These are phyloP conservation scores for Sussaba pulchella DNA, from an alignment of 2,888 invertebrate species.

Conservation along the genomic window DNA sequence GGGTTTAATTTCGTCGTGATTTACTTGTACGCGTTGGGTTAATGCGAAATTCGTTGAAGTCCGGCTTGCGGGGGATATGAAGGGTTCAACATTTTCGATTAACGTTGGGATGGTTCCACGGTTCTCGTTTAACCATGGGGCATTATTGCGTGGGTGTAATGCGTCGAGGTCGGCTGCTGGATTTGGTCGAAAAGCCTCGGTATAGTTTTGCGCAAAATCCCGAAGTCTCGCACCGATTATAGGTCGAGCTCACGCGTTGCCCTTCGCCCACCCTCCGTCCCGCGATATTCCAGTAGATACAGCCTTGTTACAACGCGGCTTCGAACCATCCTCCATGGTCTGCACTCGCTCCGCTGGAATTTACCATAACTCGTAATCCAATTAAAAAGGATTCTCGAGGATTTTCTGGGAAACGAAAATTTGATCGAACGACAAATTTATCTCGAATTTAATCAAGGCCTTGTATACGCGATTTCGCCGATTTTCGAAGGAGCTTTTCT, in stretches of 20 bases:
- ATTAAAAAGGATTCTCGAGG: constrained; percentile 27
- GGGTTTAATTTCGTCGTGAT: constrained; percentile 6
- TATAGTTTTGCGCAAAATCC: constrained; percentile 45
- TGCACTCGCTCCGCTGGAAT: constrained; percentile 1
- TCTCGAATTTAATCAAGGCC: too few species aligned
- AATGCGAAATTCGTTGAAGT: neutral
- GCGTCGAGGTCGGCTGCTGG: constrained; percentile 20
- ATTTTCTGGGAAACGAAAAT: constrained; percentile 21
- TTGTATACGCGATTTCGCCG: too few species aligned
- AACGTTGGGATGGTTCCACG: constrained; percentile 36
- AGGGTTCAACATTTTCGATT: constrained; percentile 57
- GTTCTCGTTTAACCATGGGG: constrained; percentile 21
- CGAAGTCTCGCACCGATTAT: constrained; percentile 46
- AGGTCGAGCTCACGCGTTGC: constrained; percentile 27
- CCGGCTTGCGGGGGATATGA: constrained; percentile 32
- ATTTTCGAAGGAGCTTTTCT: too few species aligned
- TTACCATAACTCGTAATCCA: constrained; percentile 45
- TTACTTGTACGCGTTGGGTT: constrained; percentile 19
- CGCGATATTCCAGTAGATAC: neutral
- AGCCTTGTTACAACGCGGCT: neutral
- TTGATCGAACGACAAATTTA: constrained; percentile 18
- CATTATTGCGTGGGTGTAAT: constrained; percentile 39
- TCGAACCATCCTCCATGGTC: neutral
- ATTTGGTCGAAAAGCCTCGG: constrained; percentile 2
- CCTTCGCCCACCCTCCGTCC: neutral